Conservation (phyloP, 2,888 invertebrate genomes). For the Ganaspis brasiliensis region DNA sequence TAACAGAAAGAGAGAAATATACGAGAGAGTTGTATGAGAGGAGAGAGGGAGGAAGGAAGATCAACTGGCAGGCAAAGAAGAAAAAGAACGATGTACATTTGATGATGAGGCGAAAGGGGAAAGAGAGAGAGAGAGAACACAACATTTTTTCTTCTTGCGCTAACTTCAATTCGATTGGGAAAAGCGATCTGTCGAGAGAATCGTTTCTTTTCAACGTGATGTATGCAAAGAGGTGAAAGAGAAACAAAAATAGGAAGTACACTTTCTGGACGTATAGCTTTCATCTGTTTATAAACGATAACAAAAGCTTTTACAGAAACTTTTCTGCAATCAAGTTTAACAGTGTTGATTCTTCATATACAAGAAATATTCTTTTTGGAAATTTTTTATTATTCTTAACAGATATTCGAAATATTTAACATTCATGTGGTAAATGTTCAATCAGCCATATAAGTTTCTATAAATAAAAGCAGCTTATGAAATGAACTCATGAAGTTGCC, state of each 20-base stretch:
- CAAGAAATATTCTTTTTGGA: too few species aligned
- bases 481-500: too few species aligned
- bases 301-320: neutral
- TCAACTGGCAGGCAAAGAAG: neutral
- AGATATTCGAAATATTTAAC: too few species aligned
- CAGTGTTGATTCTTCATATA: too few species aligned
- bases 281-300: neutral
- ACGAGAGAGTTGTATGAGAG: slow-evolving; percentile 53
- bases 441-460: too few species aligned
- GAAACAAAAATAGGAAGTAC: slow-evolving; percentile 7
- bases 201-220: neutral
- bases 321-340: too few species aligned
- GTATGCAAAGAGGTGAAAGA: slow-evolving; percentile 15
- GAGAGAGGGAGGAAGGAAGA: slow-evolving; percentile 49
- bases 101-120: slow-evolving; percentile 43
- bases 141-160: slow-evolving; percentile 10
- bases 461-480: too few species aligned
- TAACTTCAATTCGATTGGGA: slow-evolving; percentile 24
- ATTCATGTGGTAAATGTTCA: too few species aligned
- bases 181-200: slow-evolving; percentile 18
- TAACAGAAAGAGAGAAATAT: slow-evolving; percentile 67
- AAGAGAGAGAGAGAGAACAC: slow-evolving; percentile 26
- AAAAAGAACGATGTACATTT: slow-evolving; percentile 13
- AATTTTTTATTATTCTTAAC: too few species aligned
- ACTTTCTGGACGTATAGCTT: neutral